Conservation (phyloP, 2,888 invertebrate species). For the Argynnis bischoffii region DNA sequence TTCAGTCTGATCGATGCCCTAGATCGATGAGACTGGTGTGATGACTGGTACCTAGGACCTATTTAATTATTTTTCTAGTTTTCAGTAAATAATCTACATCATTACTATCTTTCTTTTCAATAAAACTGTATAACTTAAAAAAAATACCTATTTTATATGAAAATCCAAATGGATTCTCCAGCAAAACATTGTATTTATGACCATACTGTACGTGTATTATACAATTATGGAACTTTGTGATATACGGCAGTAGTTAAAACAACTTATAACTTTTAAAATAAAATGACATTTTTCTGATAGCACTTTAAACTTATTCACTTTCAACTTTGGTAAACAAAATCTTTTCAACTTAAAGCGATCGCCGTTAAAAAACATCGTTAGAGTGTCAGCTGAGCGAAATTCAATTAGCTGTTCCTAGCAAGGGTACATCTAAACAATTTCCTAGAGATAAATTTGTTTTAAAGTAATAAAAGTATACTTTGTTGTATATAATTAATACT, state of each 20-base stretch:
- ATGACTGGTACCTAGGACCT: too few species aligned
- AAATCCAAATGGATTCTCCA: too few species aligned
- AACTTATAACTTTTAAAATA: neutral
- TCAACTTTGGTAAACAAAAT: slow-evolving; percentile 19
- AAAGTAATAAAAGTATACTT: neutral
- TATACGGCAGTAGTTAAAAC: neutral
- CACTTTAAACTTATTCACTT: slow-evolving; percentile 18
- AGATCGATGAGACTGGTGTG: too few species aligned
- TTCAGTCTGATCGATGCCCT: too few species aligned
- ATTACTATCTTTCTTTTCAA: too few species aligned
- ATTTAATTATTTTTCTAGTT: too few species aligned
- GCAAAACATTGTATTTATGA: too few species aligned
- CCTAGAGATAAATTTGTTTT: neutral
- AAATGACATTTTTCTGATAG: slow-evolving; percentile 9
- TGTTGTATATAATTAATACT: too few species aligned
- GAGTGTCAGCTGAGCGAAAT: slow-evolving; percentile 12
- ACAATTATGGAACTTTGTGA: neutral
- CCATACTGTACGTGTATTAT: neutral
- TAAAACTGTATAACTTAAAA: too few species aligned
- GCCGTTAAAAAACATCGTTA: slow-evolving; percentile 15
- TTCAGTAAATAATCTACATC: too few species aligned
- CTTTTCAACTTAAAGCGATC: slow-evolving; percentile 12
- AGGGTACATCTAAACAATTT: slow-evolving; percentile 5
- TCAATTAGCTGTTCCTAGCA: slow-evolving; percentile 7
- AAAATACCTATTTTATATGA: too few species aligned